A percentile compares a stretch with the other conserved stretches of the same genome.
Conservation (phyloP, 2,888 invertebrate species). For the Drosophila lutescens region DNA sequence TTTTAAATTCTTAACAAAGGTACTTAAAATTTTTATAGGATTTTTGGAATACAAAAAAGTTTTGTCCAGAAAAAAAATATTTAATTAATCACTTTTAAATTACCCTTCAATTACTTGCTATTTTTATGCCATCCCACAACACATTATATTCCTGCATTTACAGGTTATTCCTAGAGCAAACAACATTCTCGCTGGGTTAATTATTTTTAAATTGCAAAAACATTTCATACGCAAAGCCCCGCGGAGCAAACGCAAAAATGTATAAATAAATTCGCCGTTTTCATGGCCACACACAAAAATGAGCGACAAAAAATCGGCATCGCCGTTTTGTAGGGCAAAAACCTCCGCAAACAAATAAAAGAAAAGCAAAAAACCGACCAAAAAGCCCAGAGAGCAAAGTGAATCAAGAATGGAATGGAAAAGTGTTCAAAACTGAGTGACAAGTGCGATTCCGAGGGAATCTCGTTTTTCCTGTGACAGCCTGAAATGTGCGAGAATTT, state of each 20-base stretch:
- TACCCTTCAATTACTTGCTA: not conserved
- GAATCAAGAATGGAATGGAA: slow-evolving; percentile 40
- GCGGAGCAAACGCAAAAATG: slow-evolving; percentile 40
- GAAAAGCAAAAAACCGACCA: not conserved
- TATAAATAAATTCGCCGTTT: slow-evolving; percentile 71
- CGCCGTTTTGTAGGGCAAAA: slow-evolving; percentile 52
- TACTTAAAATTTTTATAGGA: too few species aligned
- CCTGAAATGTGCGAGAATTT: slow-evolving; percentile 45
- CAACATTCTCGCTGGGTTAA: slow-evolving; percentile 29
- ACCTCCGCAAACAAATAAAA: slow-evolving; percentile 8
- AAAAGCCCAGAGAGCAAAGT: slow-evolving; percentile 29
- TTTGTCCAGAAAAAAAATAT: too few species aligned
- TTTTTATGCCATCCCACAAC: slow-evolving; percentile 9
- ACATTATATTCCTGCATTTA: too few species aligned
- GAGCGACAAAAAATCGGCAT: slow-evolving; percentile 37
- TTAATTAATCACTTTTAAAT: not conserved
- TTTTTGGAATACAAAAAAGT: too few species aligned
- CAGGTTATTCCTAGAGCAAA: slow-evolving; percentile 14
- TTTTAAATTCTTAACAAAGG: too few species aligned
- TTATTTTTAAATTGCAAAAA: slow-evolving; percentile 51
- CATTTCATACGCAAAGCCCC: slow-evolving; percentile 34
- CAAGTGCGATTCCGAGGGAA: slow-evolving; percentile 41
- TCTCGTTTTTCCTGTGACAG: slow-evolving; percentile 15
- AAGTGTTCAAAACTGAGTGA: slow-evolving; percentile 39
- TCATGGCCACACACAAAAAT: slow-evolving; percentile 67